phyloP scores from a whole-genome alignment of 2,888 invertebrate genomes.

The Stenodema calcarata region DNA sequence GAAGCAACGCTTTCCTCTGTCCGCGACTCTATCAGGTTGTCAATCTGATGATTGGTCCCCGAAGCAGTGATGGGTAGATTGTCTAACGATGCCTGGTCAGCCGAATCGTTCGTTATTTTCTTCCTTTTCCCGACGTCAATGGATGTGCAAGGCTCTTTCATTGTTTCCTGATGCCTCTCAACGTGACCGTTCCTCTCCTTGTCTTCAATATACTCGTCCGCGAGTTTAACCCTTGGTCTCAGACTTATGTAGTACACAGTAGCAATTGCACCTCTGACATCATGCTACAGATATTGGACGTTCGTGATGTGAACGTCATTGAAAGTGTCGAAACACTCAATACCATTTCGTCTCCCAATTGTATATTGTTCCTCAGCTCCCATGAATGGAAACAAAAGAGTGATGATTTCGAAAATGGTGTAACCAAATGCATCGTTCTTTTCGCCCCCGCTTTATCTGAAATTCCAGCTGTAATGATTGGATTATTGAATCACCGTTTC shows the following conservation, averaged over 20 bases:
- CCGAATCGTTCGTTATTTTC: constrained; percentile 15
- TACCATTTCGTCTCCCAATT: background rate
- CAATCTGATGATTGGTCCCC: constrained; percentile 2
- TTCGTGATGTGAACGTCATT: background rate
- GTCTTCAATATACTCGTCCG: background rate
- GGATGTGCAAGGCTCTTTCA: background rate
- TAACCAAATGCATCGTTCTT: background rate
- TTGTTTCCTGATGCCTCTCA: background rate
- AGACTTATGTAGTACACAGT: background rate
- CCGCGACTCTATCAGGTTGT: background rate
- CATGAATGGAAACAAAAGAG: background rate
- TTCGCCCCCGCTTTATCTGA: background rate
- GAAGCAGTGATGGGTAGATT: constrained; percentile 21
- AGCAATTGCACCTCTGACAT: background rate
- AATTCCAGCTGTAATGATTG: background rate
- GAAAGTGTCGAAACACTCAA: background rate
- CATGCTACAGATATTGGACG: background rate
- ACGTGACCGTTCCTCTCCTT: background rate
- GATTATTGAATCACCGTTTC: background rate
- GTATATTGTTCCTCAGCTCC: background rate
- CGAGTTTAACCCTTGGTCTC: background rate
- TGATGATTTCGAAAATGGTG: background rate
- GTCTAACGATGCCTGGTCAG: constrained; percentile 24
- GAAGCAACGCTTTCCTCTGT: background rate
- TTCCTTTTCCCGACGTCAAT: background rate